Evolutionary conservation across 2,888 invertebrate genomes (phyloP), one percentile per base, ranked within the genome.

Genomic region (Ectropis crepuscularia): DNA sequence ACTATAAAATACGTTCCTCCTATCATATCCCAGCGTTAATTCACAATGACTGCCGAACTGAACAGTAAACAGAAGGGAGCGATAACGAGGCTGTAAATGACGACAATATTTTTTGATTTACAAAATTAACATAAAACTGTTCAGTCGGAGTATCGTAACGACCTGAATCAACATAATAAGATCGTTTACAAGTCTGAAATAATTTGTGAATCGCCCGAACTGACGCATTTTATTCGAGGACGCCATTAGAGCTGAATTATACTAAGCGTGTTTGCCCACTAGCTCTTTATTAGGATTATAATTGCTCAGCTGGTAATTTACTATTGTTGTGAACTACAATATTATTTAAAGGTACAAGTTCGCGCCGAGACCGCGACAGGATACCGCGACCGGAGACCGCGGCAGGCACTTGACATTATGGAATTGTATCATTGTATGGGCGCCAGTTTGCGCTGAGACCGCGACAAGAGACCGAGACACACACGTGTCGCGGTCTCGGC

Each of bases 61-160:
- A 63, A 63, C 64, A 71, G 66, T 55, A 53, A 53, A 50, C 63
- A 62, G 57, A 65, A 51, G 66, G 61, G 62, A 55, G 62, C 66
- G 71, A 74, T 72, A 75, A 76, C 65, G 69, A 74, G 69, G 45
- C 58, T 63, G 70, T 72, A 73, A 78, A 77, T 74, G 70, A 65
- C 53, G 64, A 72, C 71, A 67, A 77, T 77, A 76, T 77, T 76
- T 76, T 76, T 74, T 72, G 73, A 77, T 72, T 77, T 71, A 69
- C 70, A 73, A 74, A 71, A 72, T 75, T 69, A 71, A 65, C 74
- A 74, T 75, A 74, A 76, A 74, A 69, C 72, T 69, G 71, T 70
- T 69, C 64, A 67, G 63, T 62, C 47, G 67, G 53, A 65, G 65
- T 65, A 69, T 65, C 70, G 67, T 72, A 70, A 72, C 71, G 74